A percentile compares a stretch with the other conserved stretches of the same genome.
phyloP scores from a whole-genome alignment of 2,797 vertebrate species.

The Acipenser ruthenus region DNA sequence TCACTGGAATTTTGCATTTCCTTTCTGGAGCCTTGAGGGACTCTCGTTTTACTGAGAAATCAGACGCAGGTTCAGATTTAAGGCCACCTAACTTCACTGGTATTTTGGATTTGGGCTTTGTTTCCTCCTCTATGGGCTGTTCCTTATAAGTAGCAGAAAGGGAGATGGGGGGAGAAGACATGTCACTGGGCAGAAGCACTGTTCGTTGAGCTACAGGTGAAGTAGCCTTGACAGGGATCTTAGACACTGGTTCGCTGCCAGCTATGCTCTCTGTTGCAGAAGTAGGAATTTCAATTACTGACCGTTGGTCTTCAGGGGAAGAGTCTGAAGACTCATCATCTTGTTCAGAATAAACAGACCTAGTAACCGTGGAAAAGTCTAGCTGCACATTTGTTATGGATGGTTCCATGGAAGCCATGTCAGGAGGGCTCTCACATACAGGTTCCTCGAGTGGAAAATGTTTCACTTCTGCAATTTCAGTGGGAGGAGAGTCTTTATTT shows the following conservation, averaged over 20 bases:
- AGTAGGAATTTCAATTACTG: constrained; percentile 82
- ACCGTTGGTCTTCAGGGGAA: constrained; percentile 85
- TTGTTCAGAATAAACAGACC: constrained; percentile 67
- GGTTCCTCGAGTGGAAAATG: constrained; percentile 25
- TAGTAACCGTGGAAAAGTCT: constrained; percentile 67
- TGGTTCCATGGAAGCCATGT: constrained; percentile 51
- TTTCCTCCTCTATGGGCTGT: constrained; percentile 47
- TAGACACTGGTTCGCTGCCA: constrained; percentile 60
- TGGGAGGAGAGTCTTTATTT: constrained; percentile 57
- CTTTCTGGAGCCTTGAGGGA: constrained; percentile 45
- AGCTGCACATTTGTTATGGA: constrained; percentile 63
- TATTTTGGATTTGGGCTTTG: constrained; percentile 83
- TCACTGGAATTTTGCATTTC: constrained; percentile 51
- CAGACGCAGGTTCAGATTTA: constrained; percentile 49
- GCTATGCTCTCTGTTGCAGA: constrained; percentile 59
- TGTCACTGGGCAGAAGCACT: constrained; percentile 24
- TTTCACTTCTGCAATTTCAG: constrained; percentile 48
- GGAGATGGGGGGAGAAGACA: constrained; percentile 30
- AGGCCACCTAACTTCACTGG: constrained; percentile 67
- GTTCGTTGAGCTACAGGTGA: constrained; percentile 42
- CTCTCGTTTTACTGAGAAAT: constrained; percentile 45
- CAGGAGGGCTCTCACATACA: constrained; percentile 42
- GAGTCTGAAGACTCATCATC: constrained; percentile 82
- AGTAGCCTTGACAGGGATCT: constrained; percentile 61
- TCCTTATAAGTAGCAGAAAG: constrained; percentile 47